Conservation (phyloP, 2,797 vertebrate genomes). For the Pangasius sanitwongsei region DNA sequence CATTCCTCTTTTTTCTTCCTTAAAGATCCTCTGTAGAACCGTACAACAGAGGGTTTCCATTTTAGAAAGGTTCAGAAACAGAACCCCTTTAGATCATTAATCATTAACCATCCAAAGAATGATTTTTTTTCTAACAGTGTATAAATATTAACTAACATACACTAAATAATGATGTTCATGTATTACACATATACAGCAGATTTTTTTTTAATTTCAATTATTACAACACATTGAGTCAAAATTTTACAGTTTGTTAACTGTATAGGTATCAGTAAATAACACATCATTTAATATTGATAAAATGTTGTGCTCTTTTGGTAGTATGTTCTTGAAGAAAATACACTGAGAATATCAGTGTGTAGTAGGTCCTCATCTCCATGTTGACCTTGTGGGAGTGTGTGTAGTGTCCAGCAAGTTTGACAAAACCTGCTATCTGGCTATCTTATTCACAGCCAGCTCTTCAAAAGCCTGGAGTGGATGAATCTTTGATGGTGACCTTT, state of each 20-base stretch:
- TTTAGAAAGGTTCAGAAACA: neutral
- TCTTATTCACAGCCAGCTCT: conserved; percentile 66
- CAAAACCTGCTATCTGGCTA: conserved; percentile 51
- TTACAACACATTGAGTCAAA: neutral
- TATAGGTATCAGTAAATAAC: neutral
- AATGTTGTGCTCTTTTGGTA: neutral
- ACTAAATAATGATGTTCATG: neutral
- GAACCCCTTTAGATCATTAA: neutral
- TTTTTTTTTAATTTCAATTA: neutral
- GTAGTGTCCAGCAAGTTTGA: conserved; percentile 58
- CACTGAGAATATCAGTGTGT: neutral
- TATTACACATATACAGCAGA: neutral
- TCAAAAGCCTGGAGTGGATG: conserved; percentile 69
- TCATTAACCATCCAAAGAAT: neutral
- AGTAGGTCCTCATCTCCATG: conserved; percentile 22
- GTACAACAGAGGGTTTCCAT: neutral
- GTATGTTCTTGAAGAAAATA: neutral
- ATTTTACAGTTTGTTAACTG: neutral
- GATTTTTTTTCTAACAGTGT: neutral
- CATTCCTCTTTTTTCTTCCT: too few relatives aligned
- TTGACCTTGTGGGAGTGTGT: conserved; percentile 67
- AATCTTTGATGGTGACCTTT: conserved; percentile 71
- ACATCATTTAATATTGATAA: neutral
- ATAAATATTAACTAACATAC: neutral
- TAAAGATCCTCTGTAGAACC: neutral